Percentiles rank a stretch among this genome's conserved stretches.
phyloP scores from a whole-genome alignment of 35 echinoderm and acorn worm species.

The Hemicentrotus pulcherrimus region DNA sequence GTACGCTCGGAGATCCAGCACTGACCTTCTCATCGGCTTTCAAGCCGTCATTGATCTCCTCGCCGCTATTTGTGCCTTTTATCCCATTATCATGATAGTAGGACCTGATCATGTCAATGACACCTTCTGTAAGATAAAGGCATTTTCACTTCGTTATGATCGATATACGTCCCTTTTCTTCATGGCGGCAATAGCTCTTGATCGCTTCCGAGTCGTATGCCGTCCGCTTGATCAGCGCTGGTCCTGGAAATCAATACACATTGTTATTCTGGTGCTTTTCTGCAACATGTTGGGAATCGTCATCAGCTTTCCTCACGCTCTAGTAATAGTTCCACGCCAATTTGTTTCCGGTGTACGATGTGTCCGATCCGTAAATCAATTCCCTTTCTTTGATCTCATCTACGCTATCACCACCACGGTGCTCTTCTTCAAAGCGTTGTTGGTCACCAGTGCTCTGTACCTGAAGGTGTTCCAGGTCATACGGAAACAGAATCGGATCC shows the following conservation, averaged over 20 bases:
- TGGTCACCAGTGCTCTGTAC: constrained; percentile 27
- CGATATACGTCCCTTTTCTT: background rate
- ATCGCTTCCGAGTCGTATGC: constrained; percentile 44
- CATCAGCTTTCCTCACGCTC: background rate
- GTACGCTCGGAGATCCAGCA: constrained; percentile 33
- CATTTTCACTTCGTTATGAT: background rate
- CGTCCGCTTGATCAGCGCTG: background rate
- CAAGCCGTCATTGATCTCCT: constrained; percentile 47
- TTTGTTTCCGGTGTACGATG: background rate
- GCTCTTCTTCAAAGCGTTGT: background rate
- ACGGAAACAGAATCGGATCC: constrained; percentile 23
- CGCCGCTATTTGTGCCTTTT: background rate
- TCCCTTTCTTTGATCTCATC: constrained; percentile 2
- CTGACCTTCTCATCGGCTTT: constrained; percentile 36
- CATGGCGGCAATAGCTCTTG: constrained; percentile 41
- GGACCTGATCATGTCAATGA: background rate
- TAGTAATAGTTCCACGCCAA: background rate
- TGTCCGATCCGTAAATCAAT: background rate
- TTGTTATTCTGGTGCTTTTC: background rate
- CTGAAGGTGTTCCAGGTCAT: constrained; percentile 32
- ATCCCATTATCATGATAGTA: background rate
- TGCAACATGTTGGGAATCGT: background rate
- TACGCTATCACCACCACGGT: background rate
- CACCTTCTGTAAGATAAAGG: background rate
- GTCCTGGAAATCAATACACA: background rate